phyloP scores from a whole-genome alignment of 1,140 invertebrate species.

The Dendroctonus valens region DNA sequence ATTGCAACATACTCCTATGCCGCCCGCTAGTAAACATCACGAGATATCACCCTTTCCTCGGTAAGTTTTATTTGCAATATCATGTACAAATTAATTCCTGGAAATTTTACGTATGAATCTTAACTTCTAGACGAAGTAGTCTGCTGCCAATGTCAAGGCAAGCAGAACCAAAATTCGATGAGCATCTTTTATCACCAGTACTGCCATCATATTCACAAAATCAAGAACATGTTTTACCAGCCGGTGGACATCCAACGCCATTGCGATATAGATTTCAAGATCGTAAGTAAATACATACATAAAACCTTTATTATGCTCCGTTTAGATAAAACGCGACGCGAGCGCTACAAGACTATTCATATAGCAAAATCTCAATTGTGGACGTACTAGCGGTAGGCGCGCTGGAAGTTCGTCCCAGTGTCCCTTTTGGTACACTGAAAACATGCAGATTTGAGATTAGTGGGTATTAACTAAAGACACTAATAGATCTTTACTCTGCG shows the following conservation, averaged over 20 bases:
- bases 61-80: conserved; percentile 34
- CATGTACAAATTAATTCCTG: neutral
- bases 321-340: no score
- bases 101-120: no score
- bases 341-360: no score
- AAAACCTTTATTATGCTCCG: no score
- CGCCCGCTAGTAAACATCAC: conserved; percentile 57
- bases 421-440: no score
- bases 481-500: no score
- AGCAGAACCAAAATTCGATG: conserved; percentile 55
- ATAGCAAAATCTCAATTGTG: no score
- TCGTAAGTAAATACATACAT: conserved; percentile 6
- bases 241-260: conserved; percentile 19
- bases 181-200: conserved; percentile 59
- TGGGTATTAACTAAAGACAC: no score
- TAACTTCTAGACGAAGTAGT: conserved; percentile 55
- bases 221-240: conserved; percentile 2
- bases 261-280: conserved; percentile 23
- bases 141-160: conserved; percentile 59
- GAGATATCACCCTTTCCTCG: conserved; percentile 63
- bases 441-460: no score
- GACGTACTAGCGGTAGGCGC: no score
- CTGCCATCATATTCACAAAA: conserved; percentile 45
- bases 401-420: no score
- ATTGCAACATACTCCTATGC: conserved; percentile 56